Percentiles rank a stretch among this genome's conserved stretches.
Conservation (phyloP, 37 sponge, comb jelly and placozoan genomes). For the Haliclona indistincta region DNA sequence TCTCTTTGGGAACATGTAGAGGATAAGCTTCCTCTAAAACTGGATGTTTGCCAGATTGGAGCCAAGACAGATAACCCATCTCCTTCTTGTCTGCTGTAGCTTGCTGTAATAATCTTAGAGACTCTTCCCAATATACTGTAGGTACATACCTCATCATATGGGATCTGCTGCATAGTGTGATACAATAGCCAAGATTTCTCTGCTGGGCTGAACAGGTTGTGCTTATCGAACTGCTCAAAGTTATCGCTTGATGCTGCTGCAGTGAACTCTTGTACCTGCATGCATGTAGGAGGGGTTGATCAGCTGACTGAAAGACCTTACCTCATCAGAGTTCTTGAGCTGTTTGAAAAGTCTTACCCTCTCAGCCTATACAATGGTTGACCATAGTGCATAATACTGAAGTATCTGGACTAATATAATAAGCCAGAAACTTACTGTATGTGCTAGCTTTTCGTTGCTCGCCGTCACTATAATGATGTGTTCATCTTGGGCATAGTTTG, state of each 20-base stretch:
- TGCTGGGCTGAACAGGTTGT: constrained; percentile 47
- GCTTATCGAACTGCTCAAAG: constrained; percentile 22
- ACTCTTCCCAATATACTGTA: too few relatives aligned
- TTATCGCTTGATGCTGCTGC: background rate
- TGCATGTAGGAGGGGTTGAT: background rate
- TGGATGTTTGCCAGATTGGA: constrained; percentile 20
- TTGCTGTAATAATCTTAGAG: background rate
- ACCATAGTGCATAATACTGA: too few relatives aligned
- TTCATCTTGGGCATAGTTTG: too few relatives aligned
- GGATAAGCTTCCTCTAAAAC: constrained; percentile 36
- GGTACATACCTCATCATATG: constrained; percentile 51
- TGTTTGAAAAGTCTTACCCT: constrained; percentile 1
- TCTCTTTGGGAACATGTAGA: constrained; percentile 35
- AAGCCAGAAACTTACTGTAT: too few relatives aligned
- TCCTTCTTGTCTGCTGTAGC: constrained; percentile 9
- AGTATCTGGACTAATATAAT: too few relatives aligned
- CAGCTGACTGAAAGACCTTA: background rate
- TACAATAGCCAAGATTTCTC: constrained; percentile 45
- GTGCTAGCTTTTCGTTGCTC: too few relatives aligned
- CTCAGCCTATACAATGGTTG: constrained; percentile 39
- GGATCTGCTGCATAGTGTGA: constrained; percentile 15
- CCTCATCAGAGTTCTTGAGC: constrained; percentile 44
- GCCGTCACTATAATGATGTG: too few relatives aligned
- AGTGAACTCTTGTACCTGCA: constrained; percentile 18
- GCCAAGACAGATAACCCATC: constrained; percentile 45